Evolutionary conservation across 2,113 vertebrate genomes (phyloP), one percentile per base, ranked within the genome.

Genomic region (Xenopus laevis): DNA sequence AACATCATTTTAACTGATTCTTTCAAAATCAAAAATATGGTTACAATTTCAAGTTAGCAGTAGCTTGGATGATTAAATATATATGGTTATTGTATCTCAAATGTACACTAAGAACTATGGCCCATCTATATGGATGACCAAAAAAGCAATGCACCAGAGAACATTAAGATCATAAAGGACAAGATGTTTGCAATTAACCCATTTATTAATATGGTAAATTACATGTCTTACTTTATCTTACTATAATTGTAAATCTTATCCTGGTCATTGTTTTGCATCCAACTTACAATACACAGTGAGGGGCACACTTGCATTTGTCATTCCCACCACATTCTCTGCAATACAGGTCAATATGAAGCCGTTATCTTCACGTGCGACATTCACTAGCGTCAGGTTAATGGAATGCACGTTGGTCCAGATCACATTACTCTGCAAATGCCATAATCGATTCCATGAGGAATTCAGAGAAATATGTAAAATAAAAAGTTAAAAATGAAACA

Each of bases 381-480:
- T 99, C 81, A 95, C 93, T 57, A 98, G 91, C 0, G 95, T 96
- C 84, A 98, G 79, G 84, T 96, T 98, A 88, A 99, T 96, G 78
- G 97, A 95, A 30, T 98, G 96, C 72, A 97, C 95, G 0, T 96
- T 96, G 55, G 95, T 96, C 94, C 93, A 95, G 82, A 98, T 97
- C 64, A 96, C 92, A 21, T 95, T 97, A 3, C 95, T 97, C 96
- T 99, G 77, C 60, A 83, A 84, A 73, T 10, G 65, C 65, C 79
- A 72, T 57, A 63, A 15, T 72, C 15, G 79, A 50, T 23, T 62
- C 23, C 71, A 5, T 30, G 71, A 15, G 30, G 21, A 1, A 13
- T 7, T 78, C 63, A 59, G 10, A 64, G 21, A 81, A 72, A 64
- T 74, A 1, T 0, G n/a, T 10, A 10, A n/a, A 59, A 76, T 45